These are phyloP conservation scores for Athetis lepigone DNA, from an alignment of 2,888 invertebrate species.

Conservation along the genomic window DNA sequence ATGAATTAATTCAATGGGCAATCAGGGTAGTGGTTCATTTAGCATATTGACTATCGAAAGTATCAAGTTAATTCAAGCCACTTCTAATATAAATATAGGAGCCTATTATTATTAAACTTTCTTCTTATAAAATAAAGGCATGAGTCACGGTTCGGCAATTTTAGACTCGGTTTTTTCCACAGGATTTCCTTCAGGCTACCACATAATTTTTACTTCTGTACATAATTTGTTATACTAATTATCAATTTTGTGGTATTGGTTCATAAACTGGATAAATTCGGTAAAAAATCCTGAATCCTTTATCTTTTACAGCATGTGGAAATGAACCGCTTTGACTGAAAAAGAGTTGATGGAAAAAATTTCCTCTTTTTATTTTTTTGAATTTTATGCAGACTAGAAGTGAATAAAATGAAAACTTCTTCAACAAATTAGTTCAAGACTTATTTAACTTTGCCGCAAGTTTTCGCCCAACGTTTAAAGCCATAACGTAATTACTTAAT, in stretches of 20 bases:
- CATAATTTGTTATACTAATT: too few species aligned
- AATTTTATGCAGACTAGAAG: neutral
- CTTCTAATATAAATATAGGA: neutral
- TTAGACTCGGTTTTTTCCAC: too few species aligned
- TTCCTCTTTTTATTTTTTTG: neutral
- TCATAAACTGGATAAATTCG: neutral
- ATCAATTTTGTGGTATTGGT: neutral
- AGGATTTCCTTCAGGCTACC: too few species aligned
- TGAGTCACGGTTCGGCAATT: too few species aligned
- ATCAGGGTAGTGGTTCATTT: too few species aligned
- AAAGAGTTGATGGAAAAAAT: neutral
- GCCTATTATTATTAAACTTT: too few species aligned
- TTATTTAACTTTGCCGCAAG: slow-evolving; percentile 36
- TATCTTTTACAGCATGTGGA: neutral
- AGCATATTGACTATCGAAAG: neutral
- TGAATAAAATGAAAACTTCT: slow-evolving; percentile 24
- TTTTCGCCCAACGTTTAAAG: slow-evolving; percentile 11
- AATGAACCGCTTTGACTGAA: neutral
- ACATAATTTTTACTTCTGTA: too few species aligned
- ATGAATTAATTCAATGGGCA: neutral
- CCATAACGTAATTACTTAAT: slow-evolving; percentile 36
- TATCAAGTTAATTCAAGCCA: neutral
- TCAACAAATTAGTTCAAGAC: slow-evolving; percentile 17
- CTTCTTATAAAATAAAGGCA: too few species aligned
- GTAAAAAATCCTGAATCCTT: too few species aligned